Conservation (phyloP, 2,888 invertebrate genomes). For the Rhamnusium bicolor region DNA sequence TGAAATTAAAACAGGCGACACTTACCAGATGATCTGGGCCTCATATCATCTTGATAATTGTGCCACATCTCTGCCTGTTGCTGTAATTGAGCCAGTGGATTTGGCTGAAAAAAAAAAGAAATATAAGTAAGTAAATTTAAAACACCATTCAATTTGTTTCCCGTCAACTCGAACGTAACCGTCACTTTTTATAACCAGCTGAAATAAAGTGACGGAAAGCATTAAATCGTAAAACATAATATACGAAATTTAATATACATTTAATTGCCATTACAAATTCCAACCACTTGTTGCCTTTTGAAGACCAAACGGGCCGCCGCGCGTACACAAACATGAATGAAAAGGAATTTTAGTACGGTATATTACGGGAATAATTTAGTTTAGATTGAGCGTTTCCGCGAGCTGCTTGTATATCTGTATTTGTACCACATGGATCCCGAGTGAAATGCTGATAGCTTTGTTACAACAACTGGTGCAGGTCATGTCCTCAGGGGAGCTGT, state of each 20-base stretch:
- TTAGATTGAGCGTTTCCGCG: not conserved
- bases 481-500: not conserved
- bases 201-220: not conserved
- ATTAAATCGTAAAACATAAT: conserved; percentile 31
- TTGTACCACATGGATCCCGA: not conserved
- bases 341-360: conserved; percentile 18
- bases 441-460: not conserved
- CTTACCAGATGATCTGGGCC: conserved; percentile 56
- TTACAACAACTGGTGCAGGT: not conserved
- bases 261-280: conserved; percentile 50
- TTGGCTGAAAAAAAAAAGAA: conserved; percentile 52
- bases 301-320: conserved; percentile 26
- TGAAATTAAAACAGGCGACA: not conserved
- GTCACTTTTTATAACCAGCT: conserved; percentile 1
- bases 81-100: conserved; percentile 64
- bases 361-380: not conserved
- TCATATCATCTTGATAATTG: conserved; percentile 60
- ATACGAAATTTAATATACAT: conserved; percentile 46
- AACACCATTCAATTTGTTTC: not conserved
- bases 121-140: not conserved
- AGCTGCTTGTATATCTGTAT: not conserved
- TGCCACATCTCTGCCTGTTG: conserved; percentile 68
- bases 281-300: conserved; percentile 50
- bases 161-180: not conserved
- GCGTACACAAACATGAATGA: conserved; percentile 14